These are phyloP conservation scores for Adelges cooleyi DNA, from an alignment of 1,140 invertebrate genomes.

Conservation along the genomic window DNA sequence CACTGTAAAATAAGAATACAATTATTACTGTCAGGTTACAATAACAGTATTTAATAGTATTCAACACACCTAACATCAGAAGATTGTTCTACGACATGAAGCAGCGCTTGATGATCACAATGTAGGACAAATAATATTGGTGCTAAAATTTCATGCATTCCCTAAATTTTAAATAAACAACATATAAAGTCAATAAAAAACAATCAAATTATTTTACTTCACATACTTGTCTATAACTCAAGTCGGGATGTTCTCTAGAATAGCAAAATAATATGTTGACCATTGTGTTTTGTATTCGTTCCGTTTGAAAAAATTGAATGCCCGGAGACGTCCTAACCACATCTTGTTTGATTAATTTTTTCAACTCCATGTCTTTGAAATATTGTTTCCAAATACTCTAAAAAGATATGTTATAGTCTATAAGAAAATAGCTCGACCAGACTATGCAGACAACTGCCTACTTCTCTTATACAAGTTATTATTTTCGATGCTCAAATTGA, in stretches of 20 bases:
- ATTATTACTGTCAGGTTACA: background rate
- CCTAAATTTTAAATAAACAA: conserved; percentile 40
- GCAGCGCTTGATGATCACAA: conserved; percentile 55
- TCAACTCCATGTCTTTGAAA: conserved; percentile 64
- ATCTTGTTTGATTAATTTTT: conserved; percentile 62
- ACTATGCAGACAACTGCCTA: too few species aligned
- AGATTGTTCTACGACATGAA: conserved; percentile 38
- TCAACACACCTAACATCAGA: conserved; percentile 8
- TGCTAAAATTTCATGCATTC: conserved; percentile 72
- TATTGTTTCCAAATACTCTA: conserved; percentile 71
- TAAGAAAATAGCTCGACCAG: too few species aligned
- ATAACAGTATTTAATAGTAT: background rate
- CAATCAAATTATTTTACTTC: too few species aligned
- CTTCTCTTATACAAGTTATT: too few species aligned
- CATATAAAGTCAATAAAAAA: too few species aligned
- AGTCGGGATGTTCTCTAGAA: conserved; percentile 54
- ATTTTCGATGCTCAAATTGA: too few species aligned
- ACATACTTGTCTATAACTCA: conserved; percentile 58
- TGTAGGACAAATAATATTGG: conserved; percentile 63
- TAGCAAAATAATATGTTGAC: conserved; percentile 59
- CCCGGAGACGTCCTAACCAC: conserved; percentile 69
- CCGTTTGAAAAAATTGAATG: conserved; percentile 55
- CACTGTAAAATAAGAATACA: conserved; percentile 7
- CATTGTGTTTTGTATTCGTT: conserved; percentile 56
- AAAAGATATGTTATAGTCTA: conserved; percentile 33